A percentile compares a stretch with the other conserved stretches of the same genome.
phyloP scores from a whole-genome alignment of 2,888 invertebrate genomes.

The Ichneumoninae sp. region DNA sequence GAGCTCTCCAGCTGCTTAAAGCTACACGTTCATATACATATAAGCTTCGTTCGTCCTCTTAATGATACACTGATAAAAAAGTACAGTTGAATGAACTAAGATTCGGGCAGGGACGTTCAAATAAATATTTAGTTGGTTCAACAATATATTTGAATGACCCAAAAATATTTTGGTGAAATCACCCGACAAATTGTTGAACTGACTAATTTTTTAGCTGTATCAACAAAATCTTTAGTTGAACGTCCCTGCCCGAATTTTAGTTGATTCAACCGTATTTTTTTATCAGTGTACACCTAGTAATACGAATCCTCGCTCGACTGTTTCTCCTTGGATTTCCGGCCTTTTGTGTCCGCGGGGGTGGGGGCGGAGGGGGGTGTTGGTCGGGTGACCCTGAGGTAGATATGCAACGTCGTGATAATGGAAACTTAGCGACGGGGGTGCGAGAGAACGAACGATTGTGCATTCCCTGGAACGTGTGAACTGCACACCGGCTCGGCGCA shows the following conservation, averaged over 20 bases:
- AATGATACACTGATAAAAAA: constrained; percentile 43
- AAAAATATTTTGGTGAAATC: no score
- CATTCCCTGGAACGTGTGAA: constrained; percentile 5
- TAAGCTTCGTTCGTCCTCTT: constrained; percentile 37
- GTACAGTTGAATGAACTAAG: no score
- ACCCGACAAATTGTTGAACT: no score
- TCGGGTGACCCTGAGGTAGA: constrained; percentile 50
- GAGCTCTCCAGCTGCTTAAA: constrained; percentile 54
- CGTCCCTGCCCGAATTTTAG: no score
- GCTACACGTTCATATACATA: neutral
- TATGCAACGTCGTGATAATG: constrained; percentile 53
- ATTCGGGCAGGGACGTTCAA: no score
- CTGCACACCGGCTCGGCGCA: neutral
- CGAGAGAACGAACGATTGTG: constrained; percentile 14
- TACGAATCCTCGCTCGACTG: constrained; percentile 46
- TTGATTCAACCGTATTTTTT: no score
- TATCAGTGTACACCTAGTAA: constrained; percentile 30
- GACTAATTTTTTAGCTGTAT: no score
- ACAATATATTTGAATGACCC: no score
- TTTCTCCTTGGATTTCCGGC: constrained; percentile 8
- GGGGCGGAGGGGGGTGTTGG: neutral
- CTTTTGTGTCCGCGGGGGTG: constrained; percentile 45
- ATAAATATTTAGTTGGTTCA: no score
- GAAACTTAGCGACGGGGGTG: constrained; percentile 14
- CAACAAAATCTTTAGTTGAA: no score